A percentile compares a stretch with the other conserved stretches of the same genome.
These are phyloP conservation scores for Mormyrus lacerda DNA, from an alignment of 2,113 vertebrate genomes.

Conservation along the genomic window DNA sequence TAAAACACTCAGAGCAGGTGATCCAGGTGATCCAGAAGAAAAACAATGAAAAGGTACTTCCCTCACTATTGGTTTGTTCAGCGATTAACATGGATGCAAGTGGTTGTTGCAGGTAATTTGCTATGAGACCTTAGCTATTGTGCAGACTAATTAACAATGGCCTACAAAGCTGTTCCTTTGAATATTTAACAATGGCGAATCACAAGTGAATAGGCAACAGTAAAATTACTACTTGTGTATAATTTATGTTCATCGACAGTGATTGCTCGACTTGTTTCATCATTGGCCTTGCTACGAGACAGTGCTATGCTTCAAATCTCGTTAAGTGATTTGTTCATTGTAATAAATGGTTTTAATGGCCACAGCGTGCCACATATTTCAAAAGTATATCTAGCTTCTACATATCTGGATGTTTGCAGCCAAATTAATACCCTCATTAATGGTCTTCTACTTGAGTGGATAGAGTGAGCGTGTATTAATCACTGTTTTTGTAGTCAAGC, in stretches of 20 bases:
- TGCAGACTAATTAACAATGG: conserved; percentile 65
- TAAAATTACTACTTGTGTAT: conserved; percentile 67
- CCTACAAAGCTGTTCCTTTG: conserved; percentile 66
- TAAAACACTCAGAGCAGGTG: conserved; percentile 4
- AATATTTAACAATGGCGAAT: conserved; percentile 72
- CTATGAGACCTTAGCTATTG: conserved; percentile 55
- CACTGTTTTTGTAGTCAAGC: conserved; percentile 29
- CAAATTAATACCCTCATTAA: conserved; percentile 53
- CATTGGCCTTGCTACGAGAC: conserved; percentile 43
- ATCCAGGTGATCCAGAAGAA: neutral
- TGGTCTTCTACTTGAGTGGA: conserved; percentile 42
- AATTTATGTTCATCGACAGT: conserved; percentile 68
- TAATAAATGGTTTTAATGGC: conserved; percentile 63
- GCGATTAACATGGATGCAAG: conserved; percentile 47
- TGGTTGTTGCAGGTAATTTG: conserved; percentile 49
- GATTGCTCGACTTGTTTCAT: conserved; percentile 51
- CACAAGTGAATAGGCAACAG: conserved; percentile 47
- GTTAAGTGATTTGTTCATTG: conserved; percentile 66
- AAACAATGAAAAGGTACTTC: conserved; percentile 17
- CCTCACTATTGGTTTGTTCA: conserved; percentile 30
- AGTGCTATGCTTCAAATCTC: conserved; percentile 59
- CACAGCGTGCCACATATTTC: conserved; percentile 40
- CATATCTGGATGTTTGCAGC: conserved; percentile 47
- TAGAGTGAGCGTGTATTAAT: conserved; percentile 37
- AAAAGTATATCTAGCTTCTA: conserved; percentile 53